phyloP scores from a whole-genome alignment of 2,888 invertebrate genomes.

The Nasonia oneida region DNA sequence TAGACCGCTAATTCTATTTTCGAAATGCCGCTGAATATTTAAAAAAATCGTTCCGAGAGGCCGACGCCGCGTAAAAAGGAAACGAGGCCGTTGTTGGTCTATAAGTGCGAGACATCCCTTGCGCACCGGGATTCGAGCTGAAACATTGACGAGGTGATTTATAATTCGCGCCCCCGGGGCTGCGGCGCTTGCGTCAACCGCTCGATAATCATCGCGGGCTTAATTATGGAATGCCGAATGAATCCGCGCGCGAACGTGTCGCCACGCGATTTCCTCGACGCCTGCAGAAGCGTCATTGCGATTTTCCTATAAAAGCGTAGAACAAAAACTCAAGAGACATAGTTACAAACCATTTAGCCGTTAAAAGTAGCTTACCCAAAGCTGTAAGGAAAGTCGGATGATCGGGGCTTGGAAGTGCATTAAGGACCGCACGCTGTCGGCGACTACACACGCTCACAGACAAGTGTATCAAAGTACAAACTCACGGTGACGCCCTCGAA shows the following conservation, averaged over 20 bases:
- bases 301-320: no score
- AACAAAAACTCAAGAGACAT: not conserved
- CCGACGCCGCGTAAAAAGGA: not conserved
- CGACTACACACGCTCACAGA: not conserved
- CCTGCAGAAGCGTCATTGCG: no score
- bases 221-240: not conserved
- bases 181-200: not conserved
- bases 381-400: not conserved
- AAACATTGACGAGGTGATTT: constrained; percentile 3
- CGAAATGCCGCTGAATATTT: constrained; percentile 40
- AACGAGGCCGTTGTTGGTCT: not conserved
- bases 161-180: not conserved
- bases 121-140: not conserved
- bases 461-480: constrained; percentile 53
- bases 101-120: no score
- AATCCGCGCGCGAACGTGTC: not conserved
- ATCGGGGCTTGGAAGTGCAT: constrained; percentile 1
- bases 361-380: not conserved
- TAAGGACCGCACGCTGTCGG: not conserved
- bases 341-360: not conserved
- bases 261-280: not conserved
- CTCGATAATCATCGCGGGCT: not conserved
- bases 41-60: not conserved
- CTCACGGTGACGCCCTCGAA: constrained; percentile 94
- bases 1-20: constrained; percentile 41